A percentile compares a stretch with the other conserved stretches of the same genome.
These are phyloP conservation scores for Gymnarchus niloticus DNA, from an alignment of 2,113 vertebrate species.

Conservation along the genomic window DNA sequence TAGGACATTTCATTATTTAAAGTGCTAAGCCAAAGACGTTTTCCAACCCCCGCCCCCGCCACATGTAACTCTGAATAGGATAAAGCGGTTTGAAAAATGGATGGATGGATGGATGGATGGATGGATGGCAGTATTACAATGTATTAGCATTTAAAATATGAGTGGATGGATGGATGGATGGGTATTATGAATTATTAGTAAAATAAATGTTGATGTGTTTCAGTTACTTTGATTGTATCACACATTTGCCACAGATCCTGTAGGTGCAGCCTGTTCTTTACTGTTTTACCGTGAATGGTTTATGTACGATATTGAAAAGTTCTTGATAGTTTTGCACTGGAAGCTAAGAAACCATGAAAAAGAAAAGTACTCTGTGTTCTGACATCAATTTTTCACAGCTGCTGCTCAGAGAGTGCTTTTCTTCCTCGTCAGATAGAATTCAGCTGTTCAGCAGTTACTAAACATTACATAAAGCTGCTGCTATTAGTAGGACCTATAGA, in stretches of 20 bases:
- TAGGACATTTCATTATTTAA: too few relatives aligned
- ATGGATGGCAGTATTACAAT: too few relatives aligned
- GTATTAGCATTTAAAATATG: too few relatives aligned
- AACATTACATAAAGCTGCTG: slow-evolving; percentile 4
- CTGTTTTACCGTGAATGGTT: not conserved
- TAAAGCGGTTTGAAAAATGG: too few relatives aligned
- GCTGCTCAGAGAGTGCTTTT: not conserved
- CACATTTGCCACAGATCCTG: not conserved
- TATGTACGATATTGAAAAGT: not conserved
- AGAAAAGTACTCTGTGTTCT: not conserved
- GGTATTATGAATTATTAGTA: not conserved
- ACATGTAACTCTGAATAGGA: too few relatives aligned
- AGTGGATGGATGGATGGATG: too few relatives aligned
- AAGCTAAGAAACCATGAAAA: not conserved
- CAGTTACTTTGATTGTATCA: not conserved
- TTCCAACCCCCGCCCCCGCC: too few relatives aligned
- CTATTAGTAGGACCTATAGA: not conserved
- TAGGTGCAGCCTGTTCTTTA: not conserved
- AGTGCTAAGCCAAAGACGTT: too few relatives aligned
- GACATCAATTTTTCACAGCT: not conserved
- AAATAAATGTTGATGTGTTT: not conserved
- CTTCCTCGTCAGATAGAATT: not conserved
- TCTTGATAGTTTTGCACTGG: not conserved
- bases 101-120: too few relatives aligned
- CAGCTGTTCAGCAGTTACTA: not conserved